These are phyloP conservation scores for Drosophila mimica DNA, from an alignment of 2,888 invertebrate genomes.

Conservation along the genomic window DNA sequence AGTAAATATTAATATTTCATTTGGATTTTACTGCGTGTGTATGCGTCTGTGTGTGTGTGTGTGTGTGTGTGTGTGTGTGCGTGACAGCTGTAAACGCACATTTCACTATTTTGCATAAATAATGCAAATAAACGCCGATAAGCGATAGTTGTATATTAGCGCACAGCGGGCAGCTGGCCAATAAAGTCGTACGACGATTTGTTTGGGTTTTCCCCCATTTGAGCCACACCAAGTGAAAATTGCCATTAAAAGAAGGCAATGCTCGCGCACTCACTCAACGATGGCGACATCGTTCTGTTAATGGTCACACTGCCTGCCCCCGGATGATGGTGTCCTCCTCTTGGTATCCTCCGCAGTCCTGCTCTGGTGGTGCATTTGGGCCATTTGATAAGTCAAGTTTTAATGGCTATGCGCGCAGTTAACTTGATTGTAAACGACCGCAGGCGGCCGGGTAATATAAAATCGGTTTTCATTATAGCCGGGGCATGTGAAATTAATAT, in stretches of 20 bases:
- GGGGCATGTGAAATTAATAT: constrained; percentile 76
- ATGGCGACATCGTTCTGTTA: constrained; percentile 75
- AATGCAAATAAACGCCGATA: constrained; percentile 72
- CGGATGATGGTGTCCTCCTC: constrained; percentile 17
- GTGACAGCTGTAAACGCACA: constrained; percentile 35
- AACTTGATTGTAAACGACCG: constrained; percentile 80
- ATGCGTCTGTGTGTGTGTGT: not conserved
- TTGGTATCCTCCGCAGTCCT: constrained; percentile 31
- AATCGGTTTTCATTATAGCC: constrained; percentile 74
- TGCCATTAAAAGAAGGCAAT: constrained; percentile 76
- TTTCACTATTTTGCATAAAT: constrained; percentile 68
- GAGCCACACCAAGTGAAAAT: constrained; percentile 65
- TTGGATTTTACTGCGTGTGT: not conserved
- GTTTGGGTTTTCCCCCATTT: constrained; percentile 51
- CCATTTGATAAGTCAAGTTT: constrained; percentile 77
- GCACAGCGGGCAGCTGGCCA: constrained; percentile 67
- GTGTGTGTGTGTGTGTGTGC: not conserved
- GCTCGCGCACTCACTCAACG: constrained; percentile 58
- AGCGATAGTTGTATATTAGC: constrained; percentile 70
- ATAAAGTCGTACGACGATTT: constrained; percentile 61
- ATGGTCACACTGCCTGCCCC: constrained; percentile 62
- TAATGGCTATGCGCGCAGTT: constrained; percentile 74
- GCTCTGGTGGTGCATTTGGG: constrained; percentile 59
- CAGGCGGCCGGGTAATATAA: constrained; percentile 75
- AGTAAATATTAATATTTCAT: not conserved